Evolutionary conservation across 2,888 invertebrate genomes (phyloP), one percentile per base, ranked within the genome.

Genomic region (Zaprionus lineosus): DNA sequence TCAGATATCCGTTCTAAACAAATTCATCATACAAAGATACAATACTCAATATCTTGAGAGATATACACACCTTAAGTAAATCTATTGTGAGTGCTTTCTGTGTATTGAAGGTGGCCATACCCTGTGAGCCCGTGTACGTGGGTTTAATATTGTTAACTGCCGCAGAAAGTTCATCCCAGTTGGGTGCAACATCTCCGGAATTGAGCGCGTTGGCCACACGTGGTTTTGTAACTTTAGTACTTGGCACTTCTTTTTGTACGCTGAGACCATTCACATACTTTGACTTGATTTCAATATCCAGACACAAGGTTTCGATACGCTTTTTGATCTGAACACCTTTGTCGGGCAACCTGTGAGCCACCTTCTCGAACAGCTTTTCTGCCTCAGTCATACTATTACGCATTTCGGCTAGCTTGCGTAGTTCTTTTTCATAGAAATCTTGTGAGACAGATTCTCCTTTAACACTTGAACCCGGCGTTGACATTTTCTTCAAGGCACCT

Each of bases 81-180:
- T 96, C 95, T 50, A 94, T 89, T 1, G 95, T 96, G 18, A 95
- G 84, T 5, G 92, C 90, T 61, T 94, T 93, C 78, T 95, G 94
- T 1, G 91, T 91, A 82, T 93, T 91, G 72, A 93, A 93, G 0
- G 94, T 95, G 24, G 92, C 91, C 91, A 95, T 90, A 1, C 95
- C 95, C 91, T 87, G 53, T 64, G 87, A 75, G 1, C 90, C 90
- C 0, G 88, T 89, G 16, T 85, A 68, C 1, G 61, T 83, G 2
- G 90, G 90, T 57, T 88, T 67, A 24, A 90, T 86, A 39, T 83
- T 59, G 67, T 88, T 85, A 0, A 89, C 89, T 0, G 86, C 88
- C 8, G 76, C 82, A 1, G 88, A 88, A 1, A 90, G 61, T n/a
- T 87, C 86, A 36, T 89, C 85, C 89, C 89, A 89, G 28, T 79